A percentile compares a stretch with the other conserved stretches of the same genome.
phyloP scores from a whole-genome alignment of 1,140 invertebrate genomes.

The Ceratitis capitata region DNA sequence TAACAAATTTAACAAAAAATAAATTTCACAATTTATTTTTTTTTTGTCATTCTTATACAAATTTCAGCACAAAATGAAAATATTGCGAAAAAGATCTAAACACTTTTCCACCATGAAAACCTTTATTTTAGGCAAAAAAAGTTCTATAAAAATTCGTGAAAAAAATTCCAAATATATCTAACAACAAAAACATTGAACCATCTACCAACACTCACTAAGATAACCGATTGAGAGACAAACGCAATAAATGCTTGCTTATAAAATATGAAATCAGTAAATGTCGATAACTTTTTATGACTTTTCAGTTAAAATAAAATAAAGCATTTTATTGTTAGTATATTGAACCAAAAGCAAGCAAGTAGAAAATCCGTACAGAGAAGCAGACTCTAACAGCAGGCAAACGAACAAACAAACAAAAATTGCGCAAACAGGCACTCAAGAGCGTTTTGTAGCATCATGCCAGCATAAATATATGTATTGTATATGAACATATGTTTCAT shows the following conservation, averaged over 20 bases:
- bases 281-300: slow-evolving; percentile 35
- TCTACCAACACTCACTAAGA: not conserved
- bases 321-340: slow-evolving; percentile 32
- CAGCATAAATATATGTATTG: not conserved
- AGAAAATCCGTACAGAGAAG: not conserved
- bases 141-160: too few species aligned
- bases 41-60: too few species aligned
- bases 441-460: not conserved
- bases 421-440: not conserved
- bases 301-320: slow-evolving; percentile 37
- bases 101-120: too few species aligned
- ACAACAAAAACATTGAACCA: not conserved
- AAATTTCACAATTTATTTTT: too few species aligned
- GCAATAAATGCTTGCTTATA: slow-evolving; percentile 34
- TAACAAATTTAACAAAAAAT: too few species aligned
- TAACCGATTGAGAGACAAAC: not conserved
- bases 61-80: too few species aligned
- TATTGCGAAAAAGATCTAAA: too few species aligned
- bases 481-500: not conserved
- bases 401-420: not conserved
- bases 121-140: too few species aligned
- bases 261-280: slow-evolving; percentile 29
- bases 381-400: not conserved
- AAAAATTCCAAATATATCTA: not conserved
- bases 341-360: not conserved